Percentiles rank a stretch among this genome's conserved stretches.
Conservation (phyloP, 2,113 vertebrate genomes). For the Felis catus region F.catus_Fca126_mat1.0 CM031428.1:15541001-15541500, state of each 20-base stretch:
- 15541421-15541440: background rate
- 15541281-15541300: background rate
- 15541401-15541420: background rate
- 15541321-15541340: conserved; percentile 21
- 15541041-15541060: background rate
- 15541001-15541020: background rate
- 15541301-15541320: background rate
- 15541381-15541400: background rate
- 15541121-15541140: background rate
- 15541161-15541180: background rate
- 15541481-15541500: background rate
- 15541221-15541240: background rate
- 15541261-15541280: background rate
- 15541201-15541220: background rate
- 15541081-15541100: background rate
- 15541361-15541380: background rate
- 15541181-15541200: background rate
- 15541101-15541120: background rate
- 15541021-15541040: background rate
- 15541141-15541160: background rate
- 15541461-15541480: background rate
- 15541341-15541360: background rate
- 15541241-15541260: background rate
- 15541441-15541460: background rate
- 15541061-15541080: background rate